A percentile compares a stretch with the other conserved stretches of the same genome.
These are phyloP conservation scores for Erythrolamprus reginae DNA, from an alignment of 2,113 vertebrate species.

Conservation along the genomic window DNA sequence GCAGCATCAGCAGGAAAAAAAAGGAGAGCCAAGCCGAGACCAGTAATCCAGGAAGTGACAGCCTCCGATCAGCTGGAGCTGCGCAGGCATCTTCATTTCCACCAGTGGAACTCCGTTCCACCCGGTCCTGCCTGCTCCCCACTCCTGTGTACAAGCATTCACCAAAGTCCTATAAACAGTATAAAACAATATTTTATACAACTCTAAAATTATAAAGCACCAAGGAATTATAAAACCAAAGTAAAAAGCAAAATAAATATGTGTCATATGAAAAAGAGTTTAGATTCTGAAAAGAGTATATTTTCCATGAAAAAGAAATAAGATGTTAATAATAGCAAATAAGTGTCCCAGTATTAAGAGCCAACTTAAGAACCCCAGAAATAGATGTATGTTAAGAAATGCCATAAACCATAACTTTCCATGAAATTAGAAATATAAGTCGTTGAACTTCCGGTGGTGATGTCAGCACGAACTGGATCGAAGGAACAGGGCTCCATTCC, in stretches of 20 bases:
- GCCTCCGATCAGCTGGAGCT: too few relatives aligned
- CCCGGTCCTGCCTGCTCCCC: too few relatives aligned
- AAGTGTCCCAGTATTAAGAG: neutral
- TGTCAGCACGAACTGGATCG: too few relatives aligned
- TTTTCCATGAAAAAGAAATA: neutral
- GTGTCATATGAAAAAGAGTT: neutral
- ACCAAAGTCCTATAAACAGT: neutral
- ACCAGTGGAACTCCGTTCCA: too few relatives aligned
- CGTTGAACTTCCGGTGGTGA: too few relatives aligned
- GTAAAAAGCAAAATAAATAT: neutral
- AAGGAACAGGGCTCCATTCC: too few relatives aligned
- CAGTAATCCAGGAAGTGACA: too few relatives aligned
- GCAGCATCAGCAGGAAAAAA: too few relatives aligned
- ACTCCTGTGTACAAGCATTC: too few relatives aligned
- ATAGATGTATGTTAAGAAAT: neutral
- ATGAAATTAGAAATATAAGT: too few relatives aligned
- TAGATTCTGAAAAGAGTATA: neutral
- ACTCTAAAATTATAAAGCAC: neutral
- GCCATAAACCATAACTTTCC: neutral
- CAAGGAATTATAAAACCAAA: neutral
- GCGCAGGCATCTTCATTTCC: too few relatives aligned
- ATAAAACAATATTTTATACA: neutral
- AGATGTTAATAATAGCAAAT: neutral
- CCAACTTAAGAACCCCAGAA: neutral
- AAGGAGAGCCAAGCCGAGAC: too few relatives aligned